Percentiles rank a stretch among this genome's conserved stretches.
These are phyloP conservation scores for Ceryle rudis DNA, from an alignment of 2,797 vertebrate species.

Conservation along the genomic window DNA sequence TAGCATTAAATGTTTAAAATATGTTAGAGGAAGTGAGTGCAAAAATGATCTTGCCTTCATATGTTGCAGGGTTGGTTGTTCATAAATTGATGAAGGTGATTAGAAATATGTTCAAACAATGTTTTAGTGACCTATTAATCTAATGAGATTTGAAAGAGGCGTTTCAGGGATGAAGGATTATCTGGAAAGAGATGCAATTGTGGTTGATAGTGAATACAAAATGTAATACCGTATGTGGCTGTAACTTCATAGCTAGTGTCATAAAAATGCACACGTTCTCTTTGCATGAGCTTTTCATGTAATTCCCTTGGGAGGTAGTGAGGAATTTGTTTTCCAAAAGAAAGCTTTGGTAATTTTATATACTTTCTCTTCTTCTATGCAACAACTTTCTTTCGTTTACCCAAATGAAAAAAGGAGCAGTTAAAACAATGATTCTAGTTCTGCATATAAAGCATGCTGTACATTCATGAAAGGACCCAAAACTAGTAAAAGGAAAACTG, in stretches of 20 bases:
- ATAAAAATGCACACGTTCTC: conserved; percentile 11
- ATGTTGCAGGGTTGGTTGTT: conserved; percentile 17
- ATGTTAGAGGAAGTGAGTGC: neutral
- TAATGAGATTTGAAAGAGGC: conserved; percentile 37
- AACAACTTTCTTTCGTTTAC: neutral
- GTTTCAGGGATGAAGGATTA: conserved; percentile 8
- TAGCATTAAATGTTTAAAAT: conserved; percentile 36
- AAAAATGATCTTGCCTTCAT: conserved; percentile 26
- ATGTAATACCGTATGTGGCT: neutral
- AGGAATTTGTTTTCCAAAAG: neutral
- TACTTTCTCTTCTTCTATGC: neutral
- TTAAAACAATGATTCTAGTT: neutral
- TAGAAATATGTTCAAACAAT: conserved; percentile 55
- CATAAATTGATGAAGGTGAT: conserved; percentile 6
- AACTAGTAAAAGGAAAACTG: neutral
- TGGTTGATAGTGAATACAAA: conserved; percentile 36
- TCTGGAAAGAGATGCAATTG: conserved; percentile 15
- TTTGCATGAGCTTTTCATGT: neutral
- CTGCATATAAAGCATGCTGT: neutral
- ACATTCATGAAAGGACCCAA: neutral
- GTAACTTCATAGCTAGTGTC: neutral
- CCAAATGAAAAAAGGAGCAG: neutral
- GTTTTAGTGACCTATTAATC: conserved; percentile 55
- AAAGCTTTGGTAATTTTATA: neutral
- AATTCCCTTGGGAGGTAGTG: neutral